Base-by-base conservation (phyloP, 2,888 invertebrate species). In the Agriopis marginaria region DNA sequence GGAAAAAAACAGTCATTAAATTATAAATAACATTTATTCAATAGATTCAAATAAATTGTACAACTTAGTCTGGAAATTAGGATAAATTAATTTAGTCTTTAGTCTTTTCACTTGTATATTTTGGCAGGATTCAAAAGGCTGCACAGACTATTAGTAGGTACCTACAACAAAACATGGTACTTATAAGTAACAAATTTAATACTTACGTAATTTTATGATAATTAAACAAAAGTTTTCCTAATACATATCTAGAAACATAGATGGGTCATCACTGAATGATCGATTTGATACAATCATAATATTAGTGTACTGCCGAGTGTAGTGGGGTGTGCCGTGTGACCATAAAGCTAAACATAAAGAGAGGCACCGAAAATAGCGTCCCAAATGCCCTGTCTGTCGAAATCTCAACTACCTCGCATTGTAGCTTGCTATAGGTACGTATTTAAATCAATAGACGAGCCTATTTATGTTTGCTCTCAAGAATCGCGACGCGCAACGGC, bases 1-100 rank as follows among this genome's bases (percentile, higher is more conserved):
- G 4, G 39, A 39, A 7, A 39, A 39, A 39, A 54, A 7, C 0
- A 5, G 39, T 8, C 2, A 14, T 10, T 12, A 44, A 10, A 47
- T 23, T 58, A 4, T 39, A 45, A 58, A 58, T 23, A 58, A 58
- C 45, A 45, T 58, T 45, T 58, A 58, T 45, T 58, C 23, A 6
- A 32, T 58, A 58, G 23, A 58, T 58, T 58, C 58, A 58, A 58
- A 45, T 47, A 45, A 44, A 58, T 45, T 32, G 45, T 45, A 58
- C 58, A 23, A 45, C 11, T 58, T 58, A 23, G 12, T 32, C 32
- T 32, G 9, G 12, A 32, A 11, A 44, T 47, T 12, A 23, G 8
- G 14, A 44, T 56, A 7, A 44, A 56, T 56, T 44, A 44, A 44
- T 44, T 11, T 17, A 4, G 17, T 56, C 11, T 10, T 6, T 32